Conservation (phyloP, 2,113 vertebrate species). For the Ceyx margarethae region DNA sequence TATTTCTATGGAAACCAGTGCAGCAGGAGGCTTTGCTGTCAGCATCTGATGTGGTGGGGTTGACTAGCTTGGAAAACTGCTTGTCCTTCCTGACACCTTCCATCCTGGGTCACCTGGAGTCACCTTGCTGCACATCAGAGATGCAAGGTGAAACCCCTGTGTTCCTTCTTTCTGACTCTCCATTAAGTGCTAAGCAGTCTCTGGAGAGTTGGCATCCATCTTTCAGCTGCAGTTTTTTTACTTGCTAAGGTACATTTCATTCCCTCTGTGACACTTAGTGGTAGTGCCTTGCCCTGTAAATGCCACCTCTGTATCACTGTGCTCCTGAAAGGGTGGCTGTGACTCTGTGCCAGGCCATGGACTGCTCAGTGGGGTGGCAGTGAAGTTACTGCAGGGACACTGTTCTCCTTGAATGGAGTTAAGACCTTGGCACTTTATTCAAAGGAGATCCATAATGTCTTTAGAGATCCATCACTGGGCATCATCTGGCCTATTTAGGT, state of each 20-base stretch:
- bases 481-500: neutral
- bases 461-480: neutral
- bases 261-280: neutral
- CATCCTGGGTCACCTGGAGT: neutral
- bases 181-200: conserved; percentile 11
- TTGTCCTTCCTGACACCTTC: conserved; percentile 3
- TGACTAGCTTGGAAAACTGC: conserved; percentile 20
- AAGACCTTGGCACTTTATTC: neutral
- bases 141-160: neutral
- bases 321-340: neutral
- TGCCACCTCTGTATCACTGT: neutral
- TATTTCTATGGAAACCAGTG: conserved; percentile 64
- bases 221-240: conserved; percentile 23
- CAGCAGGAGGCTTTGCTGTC: conserved; percentile 25
- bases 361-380: neutral
- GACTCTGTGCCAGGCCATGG: neutral
- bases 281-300: neutral
- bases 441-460: neutral
- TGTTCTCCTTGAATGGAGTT: neutral
- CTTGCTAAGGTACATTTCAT: neutral
- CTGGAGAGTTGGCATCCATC: neutral
- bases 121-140: neutral
- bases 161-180: neutral
- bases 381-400: neutral
- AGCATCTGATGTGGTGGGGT: conserved; percentile 15